Evolutionary conservation across 2,113 vertebrate species (phyloP), one percentile per base, ranked within the genome.

Genomic region (Leucosticte australis): DNA sequence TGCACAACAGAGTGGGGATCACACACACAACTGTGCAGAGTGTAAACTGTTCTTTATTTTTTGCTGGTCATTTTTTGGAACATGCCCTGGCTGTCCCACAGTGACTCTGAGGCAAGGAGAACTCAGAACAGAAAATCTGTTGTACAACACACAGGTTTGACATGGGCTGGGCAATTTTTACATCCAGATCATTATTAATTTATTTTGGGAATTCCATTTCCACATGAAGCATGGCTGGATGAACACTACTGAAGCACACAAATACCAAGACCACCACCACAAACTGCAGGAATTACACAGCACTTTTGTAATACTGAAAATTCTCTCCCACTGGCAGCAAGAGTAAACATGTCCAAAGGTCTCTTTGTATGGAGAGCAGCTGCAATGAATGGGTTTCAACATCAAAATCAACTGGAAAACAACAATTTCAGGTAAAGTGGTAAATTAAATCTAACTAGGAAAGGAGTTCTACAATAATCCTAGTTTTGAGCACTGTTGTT

Each of bases 41-140:
- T 49, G 44, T 87, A 87, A 87, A 60, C 42, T 68, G 80, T 11
- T 92, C 44, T 96, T 97, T 97, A 97, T 92, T 94, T 91, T 92
- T 75, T 81, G 70, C n/a, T 76, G 35, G 30, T 41, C 26, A 6
- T 24, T 49, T 41, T 79, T 52, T 70, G 70, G 90, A 93, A 88
- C 35, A 55, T 39, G 53, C 27, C 62, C 28, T 39, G 80, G 69
- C 69, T 94, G 83, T 86, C 92, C 65, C 91, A n/a, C 27, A 26
- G 35, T 22, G 44, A 78, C 53, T 46, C 35, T n/a, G 55, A 69
- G 31, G 28, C 82, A 92, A 83, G 75, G 59, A 83, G 16, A 94
- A 76, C 16, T 70, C 39, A n/a, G 64, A 92, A 64, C 10, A 87
- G 73, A 85, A 42, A 82, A 96, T 65, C 11, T 55, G 46, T 59